phyloP scores from a whole-genome alignment of 92 coral and sea anemone species.

The Chrysogorgia sp. region DNA sequence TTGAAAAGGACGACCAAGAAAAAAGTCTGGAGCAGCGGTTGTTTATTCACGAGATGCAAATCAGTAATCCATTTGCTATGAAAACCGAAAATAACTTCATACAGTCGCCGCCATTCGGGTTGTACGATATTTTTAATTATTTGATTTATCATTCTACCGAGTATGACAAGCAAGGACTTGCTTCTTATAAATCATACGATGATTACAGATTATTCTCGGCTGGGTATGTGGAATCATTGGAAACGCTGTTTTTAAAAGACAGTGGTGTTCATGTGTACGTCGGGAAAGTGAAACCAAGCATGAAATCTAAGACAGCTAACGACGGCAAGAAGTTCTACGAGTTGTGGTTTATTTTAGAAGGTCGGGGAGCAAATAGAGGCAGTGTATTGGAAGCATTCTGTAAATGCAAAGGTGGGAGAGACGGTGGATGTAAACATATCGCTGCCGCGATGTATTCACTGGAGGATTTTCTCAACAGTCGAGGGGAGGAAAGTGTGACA shows the following conservation, averaged over 20 bases:
- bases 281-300: conserved; percentile 57
- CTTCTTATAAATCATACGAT: conserved; percentile 18
- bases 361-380: conserved; percentile 22
- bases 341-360: conserved; percentile 25
- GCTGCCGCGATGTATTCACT: conserved; percentile 31
- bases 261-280: conserved; percentile 67
- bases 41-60: no score
- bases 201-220: conserved; percentile 55
- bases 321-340: conserved; percentile 16
- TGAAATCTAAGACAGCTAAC: conserved; percentile 51
- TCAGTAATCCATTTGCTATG: no score
- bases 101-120: no score
- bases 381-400: conserved; percentile 12
- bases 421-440: conserved; percentile 28
- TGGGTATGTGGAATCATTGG: conserved; percentile 65
- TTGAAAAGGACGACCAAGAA: no score
- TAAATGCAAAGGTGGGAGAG: conserved; percentile 30
- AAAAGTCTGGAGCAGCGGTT: no score
- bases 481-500: conserved; percentile 28
- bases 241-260: conserved; percentile 56
- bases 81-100: no score
- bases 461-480: conserved; percentile 6
- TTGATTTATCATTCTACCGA: no score
- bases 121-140: no score
- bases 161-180: conserved; percentile 38